Percentiles rank a stretch among this genome's conserved stretches.
These are phyloP conservation scores for Pelusios castaneus DNA, from an alignment of 2,113 vertebrate species.

Conservation along the genomic window DNA sequence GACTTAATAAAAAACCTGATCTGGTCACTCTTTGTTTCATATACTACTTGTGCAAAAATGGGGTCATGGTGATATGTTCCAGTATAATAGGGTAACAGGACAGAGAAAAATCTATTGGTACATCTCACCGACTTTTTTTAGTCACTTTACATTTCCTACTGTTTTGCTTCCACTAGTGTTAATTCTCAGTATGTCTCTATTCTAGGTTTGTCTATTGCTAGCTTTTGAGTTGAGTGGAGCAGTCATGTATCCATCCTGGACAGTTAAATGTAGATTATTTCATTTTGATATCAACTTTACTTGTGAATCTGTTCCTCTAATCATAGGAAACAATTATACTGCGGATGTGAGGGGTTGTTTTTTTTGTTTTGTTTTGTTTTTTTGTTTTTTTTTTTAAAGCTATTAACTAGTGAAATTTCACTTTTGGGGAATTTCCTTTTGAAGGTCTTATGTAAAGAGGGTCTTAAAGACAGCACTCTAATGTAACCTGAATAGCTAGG, in stretches of 20 bases:
- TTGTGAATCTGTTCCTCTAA: background rate
- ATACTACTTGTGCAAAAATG: background rate
- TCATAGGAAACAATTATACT: background rate
- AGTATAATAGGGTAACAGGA: background rate
- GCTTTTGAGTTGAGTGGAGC: background rate
- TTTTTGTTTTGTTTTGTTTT: too few species aligned
- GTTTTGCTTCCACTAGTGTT: background rate
- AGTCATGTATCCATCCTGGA: background rate
- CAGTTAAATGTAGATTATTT: background rate
- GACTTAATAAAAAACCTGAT: background rate
- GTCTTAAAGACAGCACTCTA: background rate
- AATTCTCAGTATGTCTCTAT: background rate
- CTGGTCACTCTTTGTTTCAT: background rate
- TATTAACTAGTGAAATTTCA: background rate
- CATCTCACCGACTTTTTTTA: background rate
- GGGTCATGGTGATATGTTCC: background rate
- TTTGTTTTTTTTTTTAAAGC: background rate
- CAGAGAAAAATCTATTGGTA: background rate
- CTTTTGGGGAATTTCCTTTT: background rate
- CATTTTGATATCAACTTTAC: background rate
- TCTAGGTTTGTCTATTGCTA: background rate
- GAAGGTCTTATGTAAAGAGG: background rate
- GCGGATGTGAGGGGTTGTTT: background rate
- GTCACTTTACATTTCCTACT: background rate
- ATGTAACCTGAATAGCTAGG: background rate